Conservation (phyloP, 2,113 vertebrate genomes). For the Hemiscyllium ocellatum region DNA sequence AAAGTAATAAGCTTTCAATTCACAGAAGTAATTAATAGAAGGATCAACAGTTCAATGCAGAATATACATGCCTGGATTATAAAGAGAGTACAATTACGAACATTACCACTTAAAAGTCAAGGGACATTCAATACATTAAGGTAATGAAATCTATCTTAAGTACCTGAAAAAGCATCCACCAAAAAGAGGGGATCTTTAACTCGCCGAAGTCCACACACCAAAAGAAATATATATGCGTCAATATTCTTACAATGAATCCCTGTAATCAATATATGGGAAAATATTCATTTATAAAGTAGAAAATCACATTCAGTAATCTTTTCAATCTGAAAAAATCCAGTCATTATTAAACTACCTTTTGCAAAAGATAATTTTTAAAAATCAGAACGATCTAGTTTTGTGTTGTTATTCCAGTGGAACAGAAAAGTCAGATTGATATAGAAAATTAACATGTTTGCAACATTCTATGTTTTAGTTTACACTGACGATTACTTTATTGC, state of each 20-base stretch:
- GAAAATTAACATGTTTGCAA: neutral
- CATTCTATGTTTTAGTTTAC: neutral
- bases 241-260: slow-evolving; percentile 48
- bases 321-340: neutral
- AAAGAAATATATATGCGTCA: slow-evolving; percentile 60
- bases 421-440: neutral
- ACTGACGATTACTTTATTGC: neutral
- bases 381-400: neutral
- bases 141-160: neutral
- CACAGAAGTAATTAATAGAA: slow-evolving; percentile 4
- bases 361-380: neutral
- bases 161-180: slow-evolving; percentile 71
- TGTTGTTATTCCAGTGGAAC: neutral
- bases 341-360: neutral
- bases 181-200: slow-evolving; percentile 83
- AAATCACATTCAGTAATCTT: neutral
- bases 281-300: neutral
- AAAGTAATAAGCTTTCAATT: slow-evolving; percentile 27
- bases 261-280: slow-evolving; percentile 49
- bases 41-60: neutral
- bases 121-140: neutral
- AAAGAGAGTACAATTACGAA: neutral
- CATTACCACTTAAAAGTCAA: neutral
- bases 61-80: neutral
- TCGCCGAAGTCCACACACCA: slow-evolving; percentile 79